Conservation (phyloP, 1,140 invertebrate species). For the Drosophila ohnishii region DNA sequence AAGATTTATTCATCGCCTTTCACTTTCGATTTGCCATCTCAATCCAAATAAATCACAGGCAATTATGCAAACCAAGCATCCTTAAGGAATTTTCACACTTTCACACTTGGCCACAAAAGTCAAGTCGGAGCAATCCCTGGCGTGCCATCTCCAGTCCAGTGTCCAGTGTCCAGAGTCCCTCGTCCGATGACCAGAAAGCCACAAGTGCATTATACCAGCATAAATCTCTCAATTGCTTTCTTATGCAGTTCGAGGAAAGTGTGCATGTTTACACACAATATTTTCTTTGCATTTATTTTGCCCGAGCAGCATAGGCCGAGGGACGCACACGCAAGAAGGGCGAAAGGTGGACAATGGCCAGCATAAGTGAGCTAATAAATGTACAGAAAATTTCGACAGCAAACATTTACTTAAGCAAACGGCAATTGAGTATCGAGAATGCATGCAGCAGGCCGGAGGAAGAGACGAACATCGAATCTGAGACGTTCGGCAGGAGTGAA, state of each 20-base stretch:
- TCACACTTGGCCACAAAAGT: constrained; percentile 64
- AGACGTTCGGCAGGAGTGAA: constrained; percentile 32
- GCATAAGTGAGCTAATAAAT: constrained; percentile 78
- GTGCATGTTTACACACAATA: constrained; percentile 75
- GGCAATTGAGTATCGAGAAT: constrained; percentile 56
- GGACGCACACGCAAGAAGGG: constrained; percentile 53
- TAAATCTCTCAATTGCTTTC: constrained; percentile 77
- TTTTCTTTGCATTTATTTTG: constrained; percentile 75
- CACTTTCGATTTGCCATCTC: constrained; percentile 64
- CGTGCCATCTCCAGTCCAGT: constrained; percentile 34
- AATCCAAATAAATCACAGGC: constrained; percentile 75
- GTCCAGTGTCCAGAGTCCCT: constrained; percentile 1
- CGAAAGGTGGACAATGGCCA: constrained; percentile 25
- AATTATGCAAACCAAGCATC: constrained; percentile 78
- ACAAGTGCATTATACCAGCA: constrained; percentile 70
- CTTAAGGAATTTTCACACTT: constrained; percentile 80
- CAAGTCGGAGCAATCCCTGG: constrained; percentile 38
- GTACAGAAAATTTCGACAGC: constrained; percentile 78
- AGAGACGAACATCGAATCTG: constrained; percentile 6
- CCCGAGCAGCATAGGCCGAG: constrained; percentile 20
- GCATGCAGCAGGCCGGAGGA: neutral
- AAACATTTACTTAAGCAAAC: constrained; percentile 80
- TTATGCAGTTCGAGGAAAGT: constrained; percentile 65
- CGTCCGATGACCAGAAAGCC: constrained; percentile 54
- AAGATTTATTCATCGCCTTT: constrained; percentile 30